Base-by-base conservation (phyloP, 37 sponge, comb jelly and placozoan genomes). In the Beroe forskalii region DNA sequence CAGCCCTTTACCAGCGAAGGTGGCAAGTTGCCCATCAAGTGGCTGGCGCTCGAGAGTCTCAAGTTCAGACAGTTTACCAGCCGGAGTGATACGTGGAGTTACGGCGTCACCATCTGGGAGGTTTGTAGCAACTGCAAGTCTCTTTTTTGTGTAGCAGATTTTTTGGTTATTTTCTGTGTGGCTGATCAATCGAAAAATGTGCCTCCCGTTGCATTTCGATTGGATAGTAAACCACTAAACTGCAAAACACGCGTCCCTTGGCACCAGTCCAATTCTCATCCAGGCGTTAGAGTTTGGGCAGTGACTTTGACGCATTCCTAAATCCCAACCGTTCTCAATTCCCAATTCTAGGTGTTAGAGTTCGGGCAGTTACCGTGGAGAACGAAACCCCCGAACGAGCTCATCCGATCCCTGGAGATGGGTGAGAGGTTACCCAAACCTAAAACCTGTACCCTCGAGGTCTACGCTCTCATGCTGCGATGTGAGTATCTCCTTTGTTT, bases 41-140 rank as follows among this genome's bases (percentile, higher is more conserved):
- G 75, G 75, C 75, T 72, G 6, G 75, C 75, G 31, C 23, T 72
- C 40, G 75, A 72, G 75, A 72, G 75, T 72, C 30, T 72, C 32
- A 72, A 37, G 40, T 72, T 36, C 38, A 3, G 75, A 8, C 75
- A 72, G 40, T 72, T 72, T 39, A 72, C 75, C 32, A 36, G 39
- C 1, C 75, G 39, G 12, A 72, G 75, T 72, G 75, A 72, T 30
- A 36, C 39, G 35, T 72, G 75, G 75, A 72, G 75, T 72, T 72
- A 72, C 40, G 75, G 75, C 33, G 75, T 72, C 8, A 72, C 75
- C 39, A 72, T 72, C 1, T 72, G 75, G 75, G 75, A 72, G 75
- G 75, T 72, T 4, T 72, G 66, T 63, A 63, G 20, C 20, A 63
- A 63, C 66, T 28, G n/a, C n/a, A n/a, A n/a, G n/a, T n/a, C n/a